Percentiles rank a stretch among this genome's conserved stretches.
phyloP scores from a whole-genome alignment of 2,888 invertebrate genomes.

The Pandemis heparana region DNA sequence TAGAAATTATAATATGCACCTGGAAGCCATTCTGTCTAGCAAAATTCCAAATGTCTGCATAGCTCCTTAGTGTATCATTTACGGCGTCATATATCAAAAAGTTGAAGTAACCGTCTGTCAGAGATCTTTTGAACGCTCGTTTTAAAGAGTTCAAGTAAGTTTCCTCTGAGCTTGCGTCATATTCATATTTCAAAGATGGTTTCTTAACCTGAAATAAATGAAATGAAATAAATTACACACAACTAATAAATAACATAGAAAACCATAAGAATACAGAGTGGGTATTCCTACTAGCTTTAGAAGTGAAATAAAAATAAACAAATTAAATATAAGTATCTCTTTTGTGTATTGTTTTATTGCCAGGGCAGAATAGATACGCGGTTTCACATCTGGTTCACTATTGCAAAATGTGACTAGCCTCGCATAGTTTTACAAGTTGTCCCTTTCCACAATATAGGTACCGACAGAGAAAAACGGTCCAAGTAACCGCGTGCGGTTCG shows the following conservation, averaged over 20 bases:
- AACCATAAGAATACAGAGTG: not conserved
- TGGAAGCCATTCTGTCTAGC: conserved; percentile 94
- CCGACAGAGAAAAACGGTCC: too few relatives aligned
- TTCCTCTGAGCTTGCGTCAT: conserved; percentile 93
- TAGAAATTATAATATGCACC: conserved; percentile 75
- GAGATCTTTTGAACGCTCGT: conserved; percentile 95
- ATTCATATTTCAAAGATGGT: conserved; percentile 94
- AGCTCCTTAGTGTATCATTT: conserved; percentile 92
- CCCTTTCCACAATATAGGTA: too few relatives aligned
- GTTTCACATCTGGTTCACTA: too few relatives aligned
- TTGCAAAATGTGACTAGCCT: too few relatives aligned
- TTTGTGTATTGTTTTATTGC: too few relatives aligned
- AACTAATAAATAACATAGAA: not conserved
- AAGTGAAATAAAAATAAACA: not conserved
- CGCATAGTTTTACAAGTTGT: too few relatives aligned
- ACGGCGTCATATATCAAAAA: conserved; percentile 97
- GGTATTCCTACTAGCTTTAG: too few relatives aligned
- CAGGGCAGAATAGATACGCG: too few relatives aligned
- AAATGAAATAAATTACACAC: conserved; percentile 13
- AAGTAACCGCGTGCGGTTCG: too few relatives aligned
- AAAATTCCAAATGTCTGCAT: conserved; percentile 95
- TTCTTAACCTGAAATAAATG: conserved; percentile 78
- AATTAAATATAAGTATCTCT: too few relatives aligned
- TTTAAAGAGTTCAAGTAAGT: conserved; percentile 92
- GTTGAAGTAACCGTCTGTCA: conserved; percentile 95